Conservation (phyloP, 1,140 invertebrate species). For the Heliconius eleuchia region DNA sequence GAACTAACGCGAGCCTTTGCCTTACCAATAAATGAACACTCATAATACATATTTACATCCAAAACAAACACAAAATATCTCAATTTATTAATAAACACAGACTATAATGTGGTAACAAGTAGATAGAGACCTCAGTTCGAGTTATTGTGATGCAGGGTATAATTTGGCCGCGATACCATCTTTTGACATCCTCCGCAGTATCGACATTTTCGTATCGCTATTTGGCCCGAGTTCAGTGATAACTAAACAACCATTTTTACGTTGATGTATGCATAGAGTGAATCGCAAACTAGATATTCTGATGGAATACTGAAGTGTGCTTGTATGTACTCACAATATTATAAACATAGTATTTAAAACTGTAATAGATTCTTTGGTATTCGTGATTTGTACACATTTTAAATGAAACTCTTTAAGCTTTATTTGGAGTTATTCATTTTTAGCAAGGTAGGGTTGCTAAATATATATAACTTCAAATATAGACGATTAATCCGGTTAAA, state of each 20-base stretch:
- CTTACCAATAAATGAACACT: too few species aligned
- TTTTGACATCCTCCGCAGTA: constrained; percentile 62
- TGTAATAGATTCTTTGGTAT: not conserved
- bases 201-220: constrained; percentile 66
- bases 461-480: too few species aligned
- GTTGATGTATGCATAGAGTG: constrained; percentile 34
- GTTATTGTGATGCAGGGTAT: constrained; percentile 51
- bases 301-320: not conserved
- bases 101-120: not conserved
- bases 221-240: constrained; percentile 62
- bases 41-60: not conserved
- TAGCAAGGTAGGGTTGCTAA: too few species aligned
- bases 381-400: too few species aligned
- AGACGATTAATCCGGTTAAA: too few species aligned
- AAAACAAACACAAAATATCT: not conserved
- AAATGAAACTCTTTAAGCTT: too few species aligned
- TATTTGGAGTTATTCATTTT: too few species aligned
- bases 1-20: too few species aligned
- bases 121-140: not conserved
- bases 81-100: not conserved
- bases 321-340: too few species aligned
- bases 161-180: constrained; percentile 74
- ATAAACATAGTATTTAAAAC: not conserved
- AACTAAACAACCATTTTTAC: constrained; percentile 54
- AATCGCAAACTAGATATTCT: not conserved